Percentiles rank a stretch among this genome's conserved stretches.
Conservation (phyloP, 2,888 invertebrate species). For the Netelia virgata region DNA sequence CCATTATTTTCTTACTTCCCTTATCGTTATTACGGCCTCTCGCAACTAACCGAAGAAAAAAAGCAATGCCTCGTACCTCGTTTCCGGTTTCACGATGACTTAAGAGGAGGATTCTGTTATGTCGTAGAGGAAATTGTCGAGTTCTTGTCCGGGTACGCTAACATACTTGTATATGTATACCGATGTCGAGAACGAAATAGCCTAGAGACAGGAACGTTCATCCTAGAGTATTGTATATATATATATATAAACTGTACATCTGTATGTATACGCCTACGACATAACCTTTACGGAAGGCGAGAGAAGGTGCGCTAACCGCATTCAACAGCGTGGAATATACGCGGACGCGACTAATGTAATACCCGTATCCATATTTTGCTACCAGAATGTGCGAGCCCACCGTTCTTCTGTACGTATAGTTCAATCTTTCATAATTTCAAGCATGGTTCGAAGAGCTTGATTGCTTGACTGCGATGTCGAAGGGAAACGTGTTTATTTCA, state of each 20-base stretch:
- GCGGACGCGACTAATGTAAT: constrained; percentile 56
- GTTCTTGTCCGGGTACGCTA: constrained; percentile 26
- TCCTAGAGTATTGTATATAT: constrained; percentile 42
- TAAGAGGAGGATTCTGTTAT: constrained; percentile 57
- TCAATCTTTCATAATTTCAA: constrained; percentile 15
- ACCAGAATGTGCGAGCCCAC: constrained; percentile 43
- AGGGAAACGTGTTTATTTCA: too few species aligned
- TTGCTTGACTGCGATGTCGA: too few species aligned
- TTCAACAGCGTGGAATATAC: constrained; percentile 59
- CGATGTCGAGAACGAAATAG: constrained; percentile 47
- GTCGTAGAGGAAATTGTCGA: constrained; percentile 54
- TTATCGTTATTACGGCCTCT: constrained; percentile 17
- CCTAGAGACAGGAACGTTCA: constrained; percentile 56
- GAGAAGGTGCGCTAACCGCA: constrained; percentile 64
- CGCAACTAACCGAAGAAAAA: constrained; percentile 9
- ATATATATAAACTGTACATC: constrained; percentile 4
- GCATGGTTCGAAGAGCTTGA: background rate
- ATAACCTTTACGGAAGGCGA: constrained; percentile 67
- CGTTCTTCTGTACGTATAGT: constrained; percentile 25
- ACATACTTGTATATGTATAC: constrained; percentile 46
- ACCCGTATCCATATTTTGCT: constrained; percentile 54
- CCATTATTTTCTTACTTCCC: background rate
- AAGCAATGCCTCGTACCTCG: constrained; percentile 21
- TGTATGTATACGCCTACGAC: constrained; percentile 59
- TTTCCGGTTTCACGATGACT: constrained; percentile 62